These are phyloP conservation scores for Serrognathus titanus DNA, from an alignment of 2,888 invertebrate species.

Conservation along the genomic window DNA sequence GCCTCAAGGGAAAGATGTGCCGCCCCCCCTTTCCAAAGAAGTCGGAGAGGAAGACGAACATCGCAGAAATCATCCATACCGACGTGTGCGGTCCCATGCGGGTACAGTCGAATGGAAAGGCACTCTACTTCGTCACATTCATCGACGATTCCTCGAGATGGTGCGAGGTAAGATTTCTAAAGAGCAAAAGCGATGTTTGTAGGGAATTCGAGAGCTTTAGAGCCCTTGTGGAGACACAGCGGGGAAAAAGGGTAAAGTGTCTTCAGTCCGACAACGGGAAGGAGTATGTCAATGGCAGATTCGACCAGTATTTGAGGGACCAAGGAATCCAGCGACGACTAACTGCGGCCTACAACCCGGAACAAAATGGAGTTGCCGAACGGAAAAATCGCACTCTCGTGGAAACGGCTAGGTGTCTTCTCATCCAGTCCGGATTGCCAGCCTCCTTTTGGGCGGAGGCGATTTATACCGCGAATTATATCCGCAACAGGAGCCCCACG, in stretches of 20 bases:
- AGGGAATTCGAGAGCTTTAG: constrained; percentile 20
- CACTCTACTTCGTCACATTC: constrained; percentile 28
- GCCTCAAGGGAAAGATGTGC: constrained; percentile 18
- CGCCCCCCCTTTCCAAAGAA: constrained; percentile 16
- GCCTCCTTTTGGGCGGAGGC: too few relatives aligned
- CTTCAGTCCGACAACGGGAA: constrained; percentile 3
- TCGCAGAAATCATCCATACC: constrained; percentile 27
- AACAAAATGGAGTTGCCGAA: too few relatives aligned
- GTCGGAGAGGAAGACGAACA: constrained; percentile 12
- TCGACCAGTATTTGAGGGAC: too few relatives aligned
- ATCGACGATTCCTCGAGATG: constrained; percentile 29
- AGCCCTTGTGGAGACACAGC: constrained; percentile 26
- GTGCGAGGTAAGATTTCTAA: constrained; percentile 24
- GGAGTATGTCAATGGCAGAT: too few relatives aligned
- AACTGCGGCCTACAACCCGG: too few relatives aligned
- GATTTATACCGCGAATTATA: too few relatives aligned
- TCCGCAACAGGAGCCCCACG: too few relatives aligned
- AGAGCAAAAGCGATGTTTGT: constrained; percentile 25
- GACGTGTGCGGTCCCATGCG: constrained; percentile 27
- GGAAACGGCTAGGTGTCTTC: too few relatives aligned
- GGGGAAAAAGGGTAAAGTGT: constrained; percentile 8
- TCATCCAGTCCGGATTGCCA: too few relatives aligned
- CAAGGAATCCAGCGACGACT: too few relatives aligned
- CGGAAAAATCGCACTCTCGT: too few relatives aligned
- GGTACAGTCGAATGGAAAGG: constrained; percentile 12